Conservation (phyloP, 2,113 vertebrate genomes). For the Excalfactoria chinensis region DNA sequence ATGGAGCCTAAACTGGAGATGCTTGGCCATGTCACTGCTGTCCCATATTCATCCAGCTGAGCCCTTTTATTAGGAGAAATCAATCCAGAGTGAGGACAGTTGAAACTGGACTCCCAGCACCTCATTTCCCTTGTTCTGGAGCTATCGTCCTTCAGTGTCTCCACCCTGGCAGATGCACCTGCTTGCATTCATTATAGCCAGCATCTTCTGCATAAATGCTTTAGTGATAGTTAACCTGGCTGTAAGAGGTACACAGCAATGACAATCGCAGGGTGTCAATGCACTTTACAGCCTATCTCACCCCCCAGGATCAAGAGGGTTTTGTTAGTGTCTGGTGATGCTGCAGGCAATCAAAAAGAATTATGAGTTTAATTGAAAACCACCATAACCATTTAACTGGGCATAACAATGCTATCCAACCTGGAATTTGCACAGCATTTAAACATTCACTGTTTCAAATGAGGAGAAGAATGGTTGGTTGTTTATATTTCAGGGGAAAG, state of each 20-base stretch:
- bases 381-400: neutral
- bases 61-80: too few relatives aligned
- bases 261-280: neutral
- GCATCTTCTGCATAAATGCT: neutral
- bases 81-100: neutral
- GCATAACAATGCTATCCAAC: neutral
- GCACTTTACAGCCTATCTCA: neutral
- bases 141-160: neutral
- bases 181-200: neutral
- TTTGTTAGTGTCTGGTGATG: neutral
- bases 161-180: neutral
- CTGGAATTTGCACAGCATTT: neutral
- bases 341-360: slow-evolving; percentile 1
- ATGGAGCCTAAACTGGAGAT: too few relatives aligned
- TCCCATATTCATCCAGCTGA: too few relatives aligned
- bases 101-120: neutral
- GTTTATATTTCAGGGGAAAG: neutral
- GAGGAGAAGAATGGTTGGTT: neutral
- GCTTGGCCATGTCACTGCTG: too few relatives aligned
- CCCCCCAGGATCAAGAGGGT: neutral
- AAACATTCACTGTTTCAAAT: neutral
- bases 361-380: slow-evolving; percentile 48
- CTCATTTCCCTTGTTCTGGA: neutral
- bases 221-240: neutral
- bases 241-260: neutral